Base-by-base conservation (phyloP, 2,797 vertebrate species). In the Notolabrus celidotus region DNA sequence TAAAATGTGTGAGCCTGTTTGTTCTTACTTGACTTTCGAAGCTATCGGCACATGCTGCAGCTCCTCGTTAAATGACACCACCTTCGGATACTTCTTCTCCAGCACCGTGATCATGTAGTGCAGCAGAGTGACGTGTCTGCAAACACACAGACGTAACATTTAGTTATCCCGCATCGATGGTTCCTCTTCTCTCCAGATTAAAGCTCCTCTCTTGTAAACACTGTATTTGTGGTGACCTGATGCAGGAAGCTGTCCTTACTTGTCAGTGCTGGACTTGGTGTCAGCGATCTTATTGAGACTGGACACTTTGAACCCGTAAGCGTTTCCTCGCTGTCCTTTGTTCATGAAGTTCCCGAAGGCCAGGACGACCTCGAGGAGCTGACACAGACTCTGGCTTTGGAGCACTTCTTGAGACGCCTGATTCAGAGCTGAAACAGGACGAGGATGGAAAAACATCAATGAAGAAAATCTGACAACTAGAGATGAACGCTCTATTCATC, bases 291-390 rank as follows among this genome's bases (percentile, higher is more conserved):
- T 99, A 92, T 98, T 98, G 60, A 99, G 95, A 72, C 97, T 98
- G 74, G 96, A 95, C 71, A 98, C 92, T 91, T 95, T 97, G 74
- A 98, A 99, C 38, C 97, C 97, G 0, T 93, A 97, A 0, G 97
- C 97, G 0, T 97, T 98, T 62, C 97, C 97, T 71, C 97, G 92
- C 74, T 98, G 97, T 52, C 97, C 97, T 86, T 97, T 98, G 90
- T 98, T 99, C 97, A 99, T 98, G 88, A 97, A 99, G 94, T 99
- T 99, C 41, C 97, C 97, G 1, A 99, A 95, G 29, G 97, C 97
- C 87, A 99, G 90, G 46, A 98, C 95, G 79, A 98, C 83, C 49
- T 87, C 79, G 0, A 88, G 85, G 47, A 90, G 68, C 62, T 88
- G 88, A 23, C 45, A 56, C 10, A 91, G 80, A 0, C 33, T 7